Conservation (phyloP, 2,113 vertebrate species). For the Sceloporus tristichus region DNA sequence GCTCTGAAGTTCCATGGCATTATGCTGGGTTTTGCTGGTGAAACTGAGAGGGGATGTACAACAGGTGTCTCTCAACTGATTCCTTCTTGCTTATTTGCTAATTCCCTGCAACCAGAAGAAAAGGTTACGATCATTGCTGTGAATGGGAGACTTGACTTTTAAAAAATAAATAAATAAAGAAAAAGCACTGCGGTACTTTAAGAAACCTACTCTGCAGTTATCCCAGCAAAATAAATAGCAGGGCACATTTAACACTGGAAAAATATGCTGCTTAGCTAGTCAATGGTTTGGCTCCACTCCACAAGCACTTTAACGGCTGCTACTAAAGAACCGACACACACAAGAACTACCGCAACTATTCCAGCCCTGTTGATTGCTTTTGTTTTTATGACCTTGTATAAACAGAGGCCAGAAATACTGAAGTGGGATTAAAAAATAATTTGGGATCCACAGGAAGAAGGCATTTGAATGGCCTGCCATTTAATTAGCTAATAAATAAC, state of each 20-base stretch:
- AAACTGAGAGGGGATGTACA: too few relatives aligned
- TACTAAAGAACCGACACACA: slow-evolving; percentile 48
- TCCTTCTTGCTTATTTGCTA: slow-evolving; percentile 35
- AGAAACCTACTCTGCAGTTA: slow-evolving; percentile 49
- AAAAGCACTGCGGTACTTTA: slow-evolving; percentile 44
- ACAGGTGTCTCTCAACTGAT: not conserved
- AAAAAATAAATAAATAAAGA: not conserved
- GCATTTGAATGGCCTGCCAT: slow-evolving; percentile 50
- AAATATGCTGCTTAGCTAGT: slow-evolving; percentile 49
- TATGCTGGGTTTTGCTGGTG: not conserved
- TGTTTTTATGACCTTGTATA: slow-evolving; percentile 49
- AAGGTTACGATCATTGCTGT: slow-evolving; percentile 35
- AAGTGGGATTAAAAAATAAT: slow-evolving; percentile 60
- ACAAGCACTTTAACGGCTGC: slow-evolving; percentile 56
- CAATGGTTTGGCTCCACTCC: slow-evolving; percentile 66
- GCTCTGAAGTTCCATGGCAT: not conserved
- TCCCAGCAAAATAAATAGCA: slow-evolving; percentile 53
- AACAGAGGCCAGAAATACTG: slow-evolving; percentile 53
- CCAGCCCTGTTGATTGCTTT: slow-evolving; percentile 48
- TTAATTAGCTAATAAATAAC: slow-evolving; percentile 75
- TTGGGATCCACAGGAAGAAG: slow-evolving; percentile 60
- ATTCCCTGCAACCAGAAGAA: slow-evolving; percentile 47
- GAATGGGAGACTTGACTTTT: slow-evolving; percentile 47
- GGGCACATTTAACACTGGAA: slow-evolving; percentile 51
- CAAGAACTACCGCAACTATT: slow-evolving; percentile 40